Percentiles rank a stretch among this genome's conserved stretches.
These are phyloP conservation scores for Upupa epops DNA, from an alignment of 2,113 vertebrate genomes.

Conservation along the genomic window DNA sequence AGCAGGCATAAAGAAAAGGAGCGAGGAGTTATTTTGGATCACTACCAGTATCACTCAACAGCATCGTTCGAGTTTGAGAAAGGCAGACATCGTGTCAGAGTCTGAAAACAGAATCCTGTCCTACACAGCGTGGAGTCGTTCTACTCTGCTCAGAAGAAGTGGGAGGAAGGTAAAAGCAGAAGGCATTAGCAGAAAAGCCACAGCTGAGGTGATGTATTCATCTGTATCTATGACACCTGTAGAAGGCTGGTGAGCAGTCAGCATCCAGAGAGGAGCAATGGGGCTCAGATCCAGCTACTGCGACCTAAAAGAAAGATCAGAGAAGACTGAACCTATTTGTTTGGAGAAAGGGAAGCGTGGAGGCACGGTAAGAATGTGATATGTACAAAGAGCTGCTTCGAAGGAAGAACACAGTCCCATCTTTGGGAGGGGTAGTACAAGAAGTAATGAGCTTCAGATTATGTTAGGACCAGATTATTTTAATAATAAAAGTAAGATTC, in stretches of 20 bases:
- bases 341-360: neutral
- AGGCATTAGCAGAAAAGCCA: neutral
- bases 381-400: neutral
- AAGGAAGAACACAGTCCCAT: neutral
- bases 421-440: neutral
- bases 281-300: neutral
- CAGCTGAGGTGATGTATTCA: neutral
- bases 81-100: neutral
- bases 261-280: neutral
- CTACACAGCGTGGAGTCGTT: neutral
- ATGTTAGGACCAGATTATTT: neutral
- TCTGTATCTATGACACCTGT: neutral
- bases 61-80: neutral
- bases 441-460: neutral
- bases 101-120: neutral
- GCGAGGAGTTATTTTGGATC: neutral
- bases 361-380: neutral
- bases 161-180: neutral
- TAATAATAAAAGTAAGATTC: neutral
- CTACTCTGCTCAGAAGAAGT: neutral
- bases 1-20: neutral
- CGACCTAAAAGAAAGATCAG: neutral
- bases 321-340: neutral
- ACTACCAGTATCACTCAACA: neutral
- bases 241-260: neutral